phyloP scores from a whole-genome alignment of 2,797 vertebrate species.

The Catamblyrhynchus diadema region DNA sequence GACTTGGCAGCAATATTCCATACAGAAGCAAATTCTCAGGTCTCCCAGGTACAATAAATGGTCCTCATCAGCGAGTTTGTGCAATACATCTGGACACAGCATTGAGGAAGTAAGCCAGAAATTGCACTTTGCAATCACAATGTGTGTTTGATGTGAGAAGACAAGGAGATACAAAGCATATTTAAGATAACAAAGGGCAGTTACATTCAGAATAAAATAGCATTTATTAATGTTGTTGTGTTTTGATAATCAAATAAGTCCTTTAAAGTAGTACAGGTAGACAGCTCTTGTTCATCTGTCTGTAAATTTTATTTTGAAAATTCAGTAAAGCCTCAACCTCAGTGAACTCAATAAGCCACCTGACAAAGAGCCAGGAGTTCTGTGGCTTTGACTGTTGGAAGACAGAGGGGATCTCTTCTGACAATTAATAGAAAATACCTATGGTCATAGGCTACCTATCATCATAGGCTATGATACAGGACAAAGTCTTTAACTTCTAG shows the following conservation, averaged over 20 bases:
- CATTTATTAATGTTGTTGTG: background rate
- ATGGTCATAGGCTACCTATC: background rate
- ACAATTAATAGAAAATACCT: background rate
- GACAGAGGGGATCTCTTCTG: background rate
- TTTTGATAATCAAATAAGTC: background rate
- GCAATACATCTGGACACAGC: background rate
- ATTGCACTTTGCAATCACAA: background rate
- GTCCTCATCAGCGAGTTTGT: background rate
- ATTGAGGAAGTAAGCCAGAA: background rate
- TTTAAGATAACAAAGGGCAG: background rate
- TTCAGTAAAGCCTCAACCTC: background rate
- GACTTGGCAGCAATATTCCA: background rate
- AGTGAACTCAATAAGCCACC: background rate
- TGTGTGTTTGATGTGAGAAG: background rate
- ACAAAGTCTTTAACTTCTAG: background rate
- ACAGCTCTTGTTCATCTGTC: background rate
- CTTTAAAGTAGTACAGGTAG: background rate
- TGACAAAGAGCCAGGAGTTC: background rate
- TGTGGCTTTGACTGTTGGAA: background rate
- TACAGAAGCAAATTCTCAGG: background rate
- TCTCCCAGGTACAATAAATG: slow-evolving; percentile 30
- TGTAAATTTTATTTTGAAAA: slow-evolving; percentile 1
- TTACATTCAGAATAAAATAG: background rate
- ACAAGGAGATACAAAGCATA: background rate
- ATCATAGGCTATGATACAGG: background rate